Percentiles rank a stretch among this genome's conserved stretches.
Evolutionary conservation across 2,113 vertebrate species (phyloP).

Genomic region (Hassar affinis): DNA sequence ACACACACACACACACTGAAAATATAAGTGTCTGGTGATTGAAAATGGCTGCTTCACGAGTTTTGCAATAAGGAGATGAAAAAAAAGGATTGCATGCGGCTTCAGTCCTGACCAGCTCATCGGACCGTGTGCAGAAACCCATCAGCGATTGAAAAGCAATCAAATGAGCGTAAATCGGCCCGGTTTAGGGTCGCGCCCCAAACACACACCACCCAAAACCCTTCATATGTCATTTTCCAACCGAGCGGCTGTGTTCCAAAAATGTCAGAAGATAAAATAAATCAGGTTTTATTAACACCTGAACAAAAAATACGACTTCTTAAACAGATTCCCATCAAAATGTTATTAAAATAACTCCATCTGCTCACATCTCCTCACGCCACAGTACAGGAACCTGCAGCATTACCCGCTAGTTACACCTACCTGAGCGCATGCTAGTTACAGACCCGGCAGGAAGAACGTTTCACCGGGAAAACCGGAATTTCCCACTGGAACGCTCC

Average conservation of each 20-base stretch:
- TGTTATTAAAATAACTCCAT: neutral
- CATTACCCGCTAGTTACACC: neutral
- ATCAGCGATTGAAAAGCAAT: slow-evolving; percentile 60
- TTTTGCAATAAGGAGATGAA: slow-evolving; percentile 44
- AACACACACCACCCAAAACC: slow-evolving; percentile 21
- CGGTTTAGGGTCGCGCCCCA: slow-evolving; percentile 50
- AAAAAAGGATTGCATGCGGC: slow-evolving; percentile 45
- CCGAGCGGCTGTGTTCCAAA: slow-evolving; percentile 33
- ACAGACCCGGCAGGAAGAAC: neutral
- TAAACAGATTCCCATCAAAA: neutral
- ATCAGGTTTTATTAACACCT: slow-evolving; percentile 9
- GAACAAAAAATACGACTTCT: neutral
- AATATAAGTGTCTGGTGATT: slow-evolving; percentile 38
- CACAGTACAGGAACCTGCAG: no score
- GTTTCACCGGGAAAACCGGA: no score
- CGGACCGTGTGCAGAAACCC: slow-evolving; percentile 50
- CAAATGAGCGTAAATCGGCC: slow-evolving; percentile 57
- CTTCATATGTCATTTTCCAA: slow-evolving; percentile 53
- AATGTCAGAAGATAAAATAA: neutral
- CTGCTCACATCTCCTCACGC: no score
- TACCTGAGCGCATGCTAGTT: neutral
- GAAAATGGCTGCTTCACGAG: slow-evolving; percentile 48
- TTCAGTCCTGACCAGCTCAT: slow-evolving; percentile 50
- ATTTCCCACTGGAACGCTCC: no score
- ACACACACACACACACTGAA: slow-evolving; percentile 3